These are phyloP conservation scores for Drosophila saltans DNA, from an alignment of 1,140 invertebrate species.

Conservation along the genomic window DNA sequence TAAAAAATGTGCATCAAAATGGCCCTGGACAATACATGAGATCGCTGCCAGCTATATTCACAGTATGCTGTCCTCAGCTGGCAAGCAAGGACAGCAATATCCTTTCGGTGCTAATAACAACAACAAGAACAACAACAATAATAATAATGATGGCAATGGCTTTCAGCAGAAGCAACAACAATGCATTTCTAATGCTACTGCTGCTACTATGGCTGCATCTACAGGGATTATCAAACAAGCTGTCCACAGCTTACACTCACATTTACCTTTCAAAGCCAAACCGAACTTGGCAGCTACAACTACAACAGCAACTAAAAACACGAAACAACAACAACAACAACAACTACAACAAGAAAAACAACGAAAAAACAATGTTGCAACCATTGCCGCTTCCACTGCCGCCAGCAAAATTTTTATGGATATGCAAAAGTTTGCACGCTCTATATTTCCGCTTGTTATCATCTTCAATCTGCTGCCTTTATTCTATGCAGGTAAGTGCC, in stretches of 20 bases:
- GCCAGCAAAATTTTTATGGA: slow-evolving; percentile 67
- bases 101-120: slow-evolving; percentile 35
- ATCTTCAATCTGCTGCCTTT: slow-evolving; percentile 83
- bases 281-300: slow-evolving; percentile 56
- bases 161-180: slow-evolving; percentile 44
- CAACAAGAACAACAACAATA: slow-evolving; percentile 27
- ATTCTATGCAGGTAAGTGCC: slow-evolving; percentile 82
- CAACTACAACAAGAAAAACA: slow-evolving; percentile 42
- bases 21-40: slow-evolving; percentile 68
- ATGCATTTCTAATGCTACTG: slow-evolving; percentile 48
- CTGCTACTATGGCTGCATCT: slow-evolving; percentile 49
- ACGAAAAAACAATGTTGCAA: slow-evolving; percentile 42
- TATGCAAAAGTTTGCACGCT: slow-evolving; percentile 78
- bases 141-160: slow-evolving; percentile 42
- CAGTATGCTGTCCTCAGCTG: slow-evolving; percentile 43
- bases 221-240: slow-evolving; percentile 50
- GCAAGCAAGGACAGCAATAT: slow-evolving; percentile 45
- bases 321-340: slow-evolving; percentile 32
- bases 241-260: slow-evolving; percentile 47
- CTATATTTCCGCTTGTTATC: slow-evolving; percentile 79
- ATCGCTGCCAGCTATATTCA: slow-evolving; percentile 36
- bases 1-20: slow-evolving; percentile 54
- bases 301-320: slow-evolving; percentile 23
- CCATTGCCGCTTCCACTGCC: slow-evolving; percentile 46
- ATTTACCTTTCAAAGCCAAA: slow-evolving; percentile 74